These are phyloP conservation scores for Knipowitschia caucasica DNA, from an alignment of 2,797 vertebrate genomes.

Conservation along the genomic window DNA sequence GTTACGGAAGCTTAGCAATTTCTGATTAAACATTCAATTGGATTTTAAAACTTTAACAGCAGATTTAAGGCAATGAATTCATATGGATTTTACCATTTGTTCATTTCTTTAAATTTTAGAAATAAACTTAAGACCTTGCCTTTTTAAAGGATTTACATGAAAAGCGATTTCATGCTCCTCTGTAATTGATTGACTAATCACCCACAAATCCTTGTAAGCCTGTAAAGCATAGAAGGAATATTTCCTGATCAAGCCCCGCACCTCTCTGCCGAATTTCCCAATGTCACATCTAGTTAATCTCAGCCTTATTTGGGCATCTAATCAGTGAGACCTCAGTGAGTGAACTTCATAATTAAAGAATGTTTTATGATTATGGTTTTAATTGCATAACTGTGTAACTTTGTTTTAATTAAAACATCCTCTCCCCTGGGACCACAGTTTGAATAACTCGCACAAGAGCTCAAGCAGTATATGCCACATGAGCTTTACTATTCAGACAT, in stretches of 20 bases:
- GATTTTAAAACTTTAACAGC: constrained; percentile 53
- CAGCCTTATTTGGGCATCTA: constrained; percentile 56
- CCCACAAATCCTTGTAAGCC: constrained; percentile 58
- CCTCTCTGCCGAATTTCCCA: constrained; percentile 22
- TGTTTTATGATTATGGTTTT: constrained; percentile 59
- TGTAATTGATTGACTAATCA: constrained; percentile 54
- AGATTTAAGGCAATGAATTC: constrained; percentile 18
- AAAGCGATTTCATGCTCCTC: constrained; percentile 55
- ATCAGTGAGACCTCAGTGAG: constrained; percentile 54
- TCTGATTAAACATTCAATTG: constrained; percentile 68
- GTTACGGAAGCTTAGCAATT: constrained; percentile 68
- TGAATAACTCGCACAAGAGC: constrained; percentile 35
- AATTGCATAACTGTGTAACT: constrained; percentile 60
- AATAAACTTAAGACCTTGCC: constrained; percentile 45
- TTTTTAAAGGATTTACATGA: constrained; percentile 52
- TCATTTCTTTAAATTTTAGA: constrained; percentile 42
- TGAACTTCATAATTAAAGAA: constrained; percentile 64
- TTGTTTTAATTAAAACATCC: constrained; percentile 64
- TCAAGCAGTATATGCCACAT: constrained; percentile 46
- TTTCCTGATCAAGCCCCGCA: constrained; percentile 36
- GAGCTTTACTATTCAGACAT: constrained; percentile 38
- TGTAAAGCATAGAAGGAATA: constrained; percentile 48
- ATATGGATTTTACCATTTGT: constrained; percentile 42
- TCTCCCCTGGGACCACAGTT: constrained; percentile 44
- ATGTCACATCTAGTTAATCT: constrained; percentile 58